A percentile compares a stretch with the other conserved stretches of the same genome.
Conservation (phyloP, 2,888 invertebrate species). For the Hyalella azteca region DNA sequence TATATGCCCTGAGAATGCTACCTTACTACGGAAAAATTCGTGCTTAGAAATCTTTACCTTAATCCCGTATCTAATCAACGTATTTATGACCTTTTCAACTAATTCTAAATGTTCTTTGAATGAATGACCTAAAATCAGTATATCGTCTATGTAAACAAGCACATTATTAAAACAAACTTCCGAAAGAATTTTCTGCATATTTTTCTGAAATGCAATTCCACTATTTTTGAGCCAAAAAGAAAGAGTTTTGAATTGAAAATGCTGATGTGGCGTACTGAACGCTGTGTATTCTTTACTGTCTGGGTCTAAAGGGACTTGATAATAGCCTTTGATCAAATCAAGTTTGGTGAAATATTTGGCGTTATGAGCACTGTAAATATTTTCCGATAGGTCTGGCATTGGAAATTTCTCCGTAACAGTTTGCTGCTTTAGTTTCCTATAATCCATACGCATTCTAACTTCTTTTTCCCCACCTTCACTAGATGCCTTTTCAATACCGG, state of each 20-base stretch:
- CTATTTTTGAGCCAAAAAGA: background rate
- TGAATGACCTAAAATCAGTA: background rate
- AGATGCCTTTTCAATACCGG: background rate
- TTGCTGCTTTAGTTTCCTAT: background rate
- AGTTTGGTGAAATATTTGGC: background rate
- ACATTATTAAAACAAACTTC: background rate
- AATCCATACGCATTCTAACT: background rate
- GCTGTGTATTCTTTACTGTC: background rate
- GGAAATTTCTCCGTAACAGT: background rate
- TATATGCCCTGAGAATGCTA: background rate
- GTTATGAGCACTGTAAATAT: background rate
- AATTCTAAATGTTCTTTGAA: background rate
- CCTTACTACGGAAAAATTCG: background rate
- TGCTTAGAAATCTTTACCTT: background rate
- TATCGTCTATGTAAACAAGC: background rate
- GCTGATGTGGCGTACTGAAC: background rate
- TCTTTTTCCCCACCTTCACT: background rate
- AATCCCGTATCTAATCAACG: background rate
- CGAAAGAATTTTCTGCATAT: background rate
- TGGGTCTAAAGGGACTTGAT: background rate
- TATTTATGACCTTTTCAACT: background rate
- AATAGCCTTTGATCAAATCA: background rate
- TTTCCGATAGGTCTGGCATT: background rate
- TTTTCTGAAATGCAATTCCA: background rate
- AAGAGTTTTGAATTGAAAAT: background rate